These are phyloP conservation scores for Tetrax tetrax DNA, from an alignment of 2,113 vertebrate species.

Conservation along the genomic window DNA sequence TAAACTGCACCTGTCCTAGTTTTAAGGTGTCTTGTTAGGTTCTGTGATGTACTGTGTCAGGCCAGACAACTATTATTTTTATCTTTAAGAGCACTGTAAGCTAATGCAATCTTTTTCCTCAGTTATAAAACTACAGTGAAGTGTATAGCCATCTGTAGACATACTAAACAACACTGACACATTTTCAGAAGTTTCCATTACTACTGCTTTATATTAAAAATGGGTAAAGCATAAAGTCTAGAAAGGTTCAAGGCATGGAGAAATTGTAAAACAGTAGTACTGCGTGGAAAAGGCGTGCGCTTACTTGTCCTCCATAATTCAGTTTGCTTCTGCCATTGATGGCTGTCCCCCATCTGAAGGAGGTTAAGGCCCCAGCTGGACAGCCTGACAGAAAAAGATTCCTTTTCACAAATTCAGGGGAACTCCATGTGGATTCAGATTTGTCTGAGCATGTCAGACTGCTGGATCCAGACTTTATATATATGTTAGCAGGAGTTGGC, in stretches of 20 bases:
- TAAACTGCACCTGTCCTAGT: not conserved
- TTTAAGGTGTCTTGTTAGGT: not conserved
- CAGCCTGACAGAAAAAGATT: not conserved
- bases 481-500: slow-evolving; percentile 27
- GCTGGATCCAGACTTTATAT: slow-evolving; percentile 18
- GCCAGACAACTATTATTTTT: not conserved
- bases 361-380: not conserved
- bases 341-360: not conserved
- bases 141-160: not conserved
- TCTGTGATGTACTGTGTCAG: not conserved
- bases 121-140: not conserved
- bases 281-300: not conserved
- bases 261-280: not conserved
- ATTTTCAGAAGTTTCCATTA: not conserved
- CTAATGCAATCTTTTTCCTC: not conserved
- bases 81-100: not conserved
- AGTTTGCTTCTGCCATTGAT: not conserved
- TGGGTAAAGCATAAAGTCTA: not conserved
- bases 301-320: not conserved
- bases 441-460: slow-evolving; percentile 23
- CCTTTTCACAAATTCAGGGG: not conserved
- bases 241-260: not conserved
- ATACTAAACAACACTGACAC: not conserved
- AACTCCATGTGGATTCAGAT: slow-evolving; percentile 18
- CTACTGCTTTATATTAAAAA: not conserved